These are phyloP conservation scores for Sphaerophoria rueppellii DNA, from an alignment of 2,888 invertebrate genomes.

Conservation along the genomic window DNA sequence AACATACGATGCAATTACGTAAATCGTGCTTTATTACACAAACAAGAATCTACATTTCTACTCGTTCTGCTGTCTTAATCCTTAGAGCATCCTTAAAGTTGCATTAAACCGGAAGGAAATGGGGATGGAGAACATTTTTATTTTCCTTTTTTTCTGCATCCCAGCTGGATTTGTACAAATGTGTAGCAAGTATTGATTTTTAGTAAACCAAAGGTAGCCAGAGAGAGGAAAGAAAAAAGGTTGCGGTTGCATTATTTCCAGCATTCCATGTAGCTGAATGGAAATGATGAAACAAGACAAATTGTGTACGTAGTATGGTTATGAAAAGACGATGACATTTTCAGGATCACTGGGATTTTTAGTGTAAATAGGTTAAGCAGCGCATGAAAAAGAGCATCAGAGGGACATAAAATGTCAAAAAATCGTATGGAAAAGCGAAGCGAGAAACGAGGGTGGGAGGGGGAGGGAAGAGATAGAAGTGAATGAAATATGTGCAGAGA, in stretches of 20 bases:
- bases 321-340: conserved; percentile 26
- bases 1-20: conserved; percentile 51
- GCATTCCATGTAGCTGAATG: not conserved
- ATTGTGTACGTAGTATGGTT: not conserved
- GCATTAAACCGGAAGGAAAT: conserved; percentile 1
- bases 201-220: not conserved
- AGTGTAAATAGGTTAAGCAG: conserved; percentile 21
- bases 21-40: conserved; percentile 56
- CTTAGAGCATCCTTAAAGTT: conserved; percentile 36
- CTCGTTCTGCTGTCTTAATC: conserved; percentile 10
- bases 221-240: not conserved
- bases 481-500: not conserved
- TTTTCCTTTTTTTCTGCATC: conserved; percentile 4
- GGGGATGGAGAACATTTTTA: not conserved
- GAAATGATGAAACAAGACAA: conserved; percentile 4
- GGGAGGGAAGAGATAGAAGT: not conserved
- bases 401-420: not conserved
- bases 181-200: conserved; percentile 7
- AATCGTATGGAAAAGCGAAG: not conserved
- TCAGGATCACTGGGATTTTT: conserved; percentile 35
- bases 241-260: conserved; percentile 9
- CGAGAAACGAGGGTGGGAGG: not conserved
- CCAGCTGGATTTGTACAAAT: conserved; percentile 1
- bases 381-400: not conserved
- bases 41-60: conserved; percentile 9